These are phyloP conservation scores for Adela reaumurella DNA, from an alignment of 2,888 invertebrate species.

Conservation along the genomic window DNA sequence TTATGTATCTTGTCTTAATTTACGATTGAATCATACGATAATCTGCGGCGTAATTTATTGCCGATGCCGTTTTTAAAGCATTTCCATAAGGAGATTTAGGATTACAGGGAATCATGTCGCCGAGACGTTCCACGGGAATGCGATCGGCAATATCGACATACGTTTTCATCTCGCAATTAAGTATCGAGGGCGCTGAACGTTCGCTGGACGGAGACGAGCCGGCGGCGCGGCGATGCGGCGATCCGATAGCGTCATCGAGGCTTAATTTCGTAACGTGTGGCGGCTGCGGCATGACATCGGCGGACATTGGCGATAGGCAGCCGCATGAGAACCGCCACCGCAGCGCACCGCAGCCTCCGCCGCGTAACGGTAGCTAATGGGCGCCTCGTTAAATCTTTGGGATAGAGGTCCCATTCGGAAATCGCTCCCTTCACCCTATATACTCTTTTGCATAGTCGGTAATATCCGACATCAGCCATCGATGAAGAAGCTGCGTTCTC, in stretches of 20 bases:
- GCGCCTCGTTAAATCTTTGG: neutral
- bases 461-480: neutral
- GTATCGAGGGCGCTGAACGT: slow-evolving; percentile 17
- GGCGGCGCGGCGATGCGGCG: slow-evolving; percentile 31
- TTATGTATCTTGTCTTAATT: slow-evolving; percentile 59
- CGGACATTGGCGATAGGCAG: slow-evolving; percentile 45
- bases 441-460: neutral
- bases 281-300: slow-evolving; percentile 32
- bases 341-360: slow-evolving; percentile 6
- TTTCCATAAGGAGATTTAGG: slow-evolving; percentile 55
- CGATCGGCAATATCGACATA: slow-evolving; percentile 48
- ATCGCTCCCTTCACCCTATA: neutral
- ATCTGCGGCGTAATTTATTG: slow-evolving; percentile 53
- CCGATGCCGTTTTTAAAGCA: slow-evolving; percentile 46
- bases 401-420: neutral
- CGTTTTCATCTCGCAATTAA: slow-evolving; percentile 50
- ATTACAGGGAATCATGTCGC: slow-evolving; percentile 38
- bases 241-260: slow-evolving; percentile 47
- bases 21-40: slow-evolving; percentile 58
- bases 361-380: slow-evolving; percentile 7
- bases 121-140: slow-evolving; percentile 18
- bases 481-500: slow-evolving; percentile 19
- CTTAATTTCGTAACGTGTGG: slow-evolving; percentile 51
- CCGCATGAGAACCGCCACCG: slow-evolving; percentile 15
- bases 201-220: slow-evolving; percentile 15